Base-by-base conservation (phyloP, 2,113 vertebrate species). In the Oncorhynchus gorbuscha region DNA sequence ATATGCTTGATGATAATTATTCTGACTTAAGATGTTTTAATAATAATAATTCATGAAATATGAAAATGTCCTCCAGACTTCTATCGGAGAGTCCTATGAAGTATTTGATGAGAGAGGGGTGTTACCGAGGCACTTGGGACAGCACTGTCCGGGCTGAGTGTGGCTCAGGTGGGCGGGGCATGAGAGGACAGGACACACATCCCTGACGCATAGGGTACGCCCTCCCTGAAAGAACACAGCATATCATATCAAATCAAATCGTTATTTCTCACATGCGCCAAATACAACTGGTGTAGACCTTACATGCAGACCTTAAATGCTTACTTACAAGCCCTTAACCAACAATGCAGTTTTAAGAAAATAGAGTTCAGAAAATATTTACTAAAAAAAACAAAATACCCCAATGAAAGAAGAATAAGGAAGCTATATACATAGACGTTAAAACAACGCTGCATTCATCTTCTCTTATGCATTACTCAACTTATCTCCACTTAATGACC, bases 141-240 rank as follows among this genome's bases (percentile, higher is more conserved):
- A 99, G 89, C 98, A 99, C 68, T 98, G 94, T 86, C 96, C 97
- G 0, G 94, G 82, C 24, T 89, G 95, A 39, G 92, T 94, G 75
- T 97, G 98, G 87, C 94, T 97, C 84, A 99, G 96, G 78, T 97
- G 95, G 85, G 95, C 91, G 26, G 97, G 98, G 89, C 98, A 99
- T 22, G 98, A 99, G 0, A 99, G 97, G 81, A 99, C 95, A 39
- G 98, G 97, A 84, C 97, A 99, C 86, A 94, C 94, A 92, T 98
- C 95, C 90, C 84, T 94, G 89, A 94, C 85, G 79, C 98, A 99
- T 69, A 95, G 95, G 55, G 96, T 98, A 80, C 93, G 92, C 64
- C 96, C 95, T 90, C 93, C 97, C 98, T 99, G 85, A 69, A 89
- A 87, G 82, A 85, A 94, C 85, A 94, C 32, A 72, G 72, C 48